Evolutionary conservation across 2,888 invertebrate genomes (phyloP).

Genomic region (Tillus elongatus): DNA sequence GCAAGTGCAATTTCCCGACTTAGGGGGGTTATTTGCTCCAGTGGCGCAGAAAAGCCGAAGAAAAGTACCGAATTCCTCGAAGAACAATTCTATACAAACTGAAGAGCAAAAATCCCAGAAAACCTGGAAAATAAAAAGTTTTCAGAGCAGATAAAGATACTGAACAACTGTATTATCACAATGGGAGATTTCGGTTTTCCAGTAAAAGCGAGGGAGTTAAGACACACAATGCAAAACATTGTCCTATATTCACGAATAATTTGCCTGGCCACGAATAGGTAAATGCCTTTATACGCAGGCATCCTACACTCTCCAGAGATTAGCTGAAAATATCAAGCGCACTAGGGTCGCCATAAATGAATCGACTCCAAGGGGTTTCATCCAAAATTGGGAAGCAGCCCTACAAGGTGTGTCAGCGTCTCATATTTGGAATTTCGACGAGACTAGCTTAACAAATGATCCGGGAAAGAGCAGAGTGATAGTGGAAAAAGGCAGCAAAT

Average conservation of each 20-base stretch:
- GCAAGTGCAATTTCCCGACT: no score
- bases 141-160: slow-evolving; percentile 11
- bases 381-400: slow-evolving; percentile 13
- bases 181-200: slow-evolving; percentile 14
- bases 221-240: slow-evolving; percentile 10
- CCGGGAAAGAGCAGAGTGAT: slow-evolving; percentile 24
- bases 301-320: slow-evolving; percentile 11
- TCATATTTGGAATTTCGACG: slow-evolving; percentile 30
- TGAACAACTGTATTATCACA: slow-evolving; percentile 4
- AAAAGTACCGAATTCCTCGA: slow-evolving; percentile 14
- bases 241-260: slow-evolving; percentile 9
- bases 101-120: slow-evolving; percentile 11
- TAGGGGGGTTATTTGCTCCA: no score
- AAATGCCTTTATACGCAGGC: slow-evolving; percentile 12
- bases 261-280: slow-evolving; percentile 14
- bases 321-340: slow-evolving; percentile 15
- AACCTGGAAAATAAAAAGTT: slow-evolving; percentile 11
- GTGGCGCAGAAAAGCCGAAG: slow-evolving; percentile 12
- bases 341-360: slow-evolving; percentile 14
- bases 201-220: slow-evolving; percentile 10
- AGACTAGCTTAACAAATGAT: slow-evolving; percentile 23
- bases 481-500: slow-evolving; percentile 19
- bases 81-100: slow-evolving; percentile 14
- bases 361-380: slow-evolving; percentile 9
- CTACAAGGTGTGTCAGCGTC: slow-evolving; percentile 15